phyloP scores from a whole-genome alignment of 2,888 invertebrate species.

The Alcis repandata region DNA sequence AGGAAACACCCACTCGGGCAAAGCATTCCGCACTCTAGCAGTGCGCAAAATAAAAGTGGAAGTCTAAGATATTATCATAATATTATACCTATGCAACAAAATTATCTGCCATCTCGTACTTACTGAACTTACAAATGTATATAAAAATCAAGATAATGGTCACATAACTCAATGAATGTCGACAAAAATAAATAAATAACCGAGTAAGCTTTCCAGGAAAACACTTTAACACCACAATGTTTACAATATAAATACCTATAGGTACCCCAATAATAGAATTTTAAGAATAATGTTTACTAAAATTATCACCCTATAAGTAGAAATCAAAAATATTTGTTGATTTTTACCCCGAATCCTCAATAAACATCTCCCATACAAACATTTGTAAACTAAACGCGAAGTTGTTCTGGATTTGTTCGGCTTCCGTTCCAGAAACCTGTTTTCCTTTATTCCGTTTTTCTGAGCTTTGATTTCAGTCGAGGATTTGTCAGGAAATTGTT shows the following conservation, averaged over 20 bases:
- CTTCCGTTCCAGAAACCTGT: slow-evolving; percentile 41
- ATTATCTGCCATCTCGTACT: too few relatives aligned
- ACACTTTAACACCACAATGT: background rate
- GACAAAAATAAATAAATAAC: too few relatives aligned
- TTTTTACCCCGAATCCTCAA: background rate
- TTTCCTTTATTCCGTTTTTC: slow-evolving; percentile 51
- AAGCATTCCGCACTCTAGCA: too few relatives aligned
- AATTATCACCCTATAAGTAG: background rate
- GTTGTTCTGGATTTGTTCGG: slow-evolving; percentile 33
- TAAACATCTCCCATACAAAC: slow-evolving; percentile 20
- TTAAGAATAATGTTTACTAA: background rate
- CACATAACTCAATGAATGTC: too few relatives aligned
- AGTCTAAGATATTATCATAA: too few relatives aligned
- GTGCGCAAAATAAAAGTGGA: too few relatives aligned
- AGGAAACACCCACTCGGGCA: too few relatives aligned
- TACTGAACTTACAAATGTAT: too few relatives aligned
- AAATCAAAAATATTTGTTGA: background rate
- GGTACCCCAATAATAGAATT: too few relatives aligned
- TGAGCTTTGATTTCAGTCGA: slow-evolving; percentile 57
- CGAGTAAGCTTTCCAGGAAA: background rate
- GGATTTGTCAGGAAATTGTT: slow-evolving; percentile 64
- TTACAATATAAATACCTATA: background rate
- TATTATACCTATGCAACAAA: too few relatives aligned
- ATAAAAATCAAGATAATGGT: too few relatives aligned
- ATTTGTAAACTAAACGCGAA: slow-evolving; percentile 34